Evolutionary conservation across 23 tunicate species (phyloP), one percentile per base, ranked within the genome.

Genomic region (Ciona savignyi): DNA sequence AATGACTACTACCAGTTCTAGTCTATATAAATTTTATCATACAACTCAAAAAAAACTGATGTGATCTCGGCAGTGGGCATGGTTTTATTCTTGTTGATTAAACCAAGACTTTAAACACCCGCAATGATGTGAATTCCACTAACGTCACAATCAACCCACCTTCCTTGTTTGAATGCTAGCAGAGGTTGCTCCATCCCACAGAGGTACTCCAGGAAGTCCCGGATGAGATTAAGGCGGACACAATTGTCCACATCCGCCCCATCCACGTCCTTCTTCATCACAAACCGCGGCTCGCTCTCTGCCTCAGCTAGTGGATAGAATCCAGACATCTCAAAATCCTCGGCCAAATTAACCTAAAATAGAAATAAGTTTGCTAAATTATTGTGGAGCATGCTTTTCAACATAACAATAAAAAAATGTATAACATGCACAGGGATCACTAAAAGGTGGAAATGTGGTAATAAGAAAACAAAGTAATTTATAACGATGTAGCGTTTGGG

Each of bases 101-200:
- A n/a, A n/a, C n/a, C n/a, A n/a, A n/a, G n/a, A n/a, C n/a, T n/a
- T 15, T 15, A 51, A 23, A 65, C 25, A 20, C 23, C 24, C 22
- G 25, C 70, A 19, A 19, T 51, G 21, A 21, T 19, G 62, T 19
- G 19, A 21, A 51, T 51, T n/a, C n/a, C n/a, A n/a, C n/a, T n/a
- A n/a, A n/a, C n/a, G n/a, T n/a, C n/a, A n/a, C n/a, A 63, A 34
- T 30, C 11, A 23, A 32, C 75, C 60, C 24, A 20, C 70, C 70
- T 76, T 79, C 96, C 96, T 61, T 83, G 80, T 63, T 89, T 79
- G 72, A 89, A 89, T 0, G 85, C 89, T n/a, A 89, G 84, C 62
- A 83, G 49, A 0, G 96, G 96, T 28, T 83, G 70, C 68, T 89
- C 96, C 89, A 83, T 83, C 4, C 96, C 96, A 67, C 96, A 89